Conservation (phyloP, 92 coral and sea anemone species). For the Palythoa grandis region DNA sequence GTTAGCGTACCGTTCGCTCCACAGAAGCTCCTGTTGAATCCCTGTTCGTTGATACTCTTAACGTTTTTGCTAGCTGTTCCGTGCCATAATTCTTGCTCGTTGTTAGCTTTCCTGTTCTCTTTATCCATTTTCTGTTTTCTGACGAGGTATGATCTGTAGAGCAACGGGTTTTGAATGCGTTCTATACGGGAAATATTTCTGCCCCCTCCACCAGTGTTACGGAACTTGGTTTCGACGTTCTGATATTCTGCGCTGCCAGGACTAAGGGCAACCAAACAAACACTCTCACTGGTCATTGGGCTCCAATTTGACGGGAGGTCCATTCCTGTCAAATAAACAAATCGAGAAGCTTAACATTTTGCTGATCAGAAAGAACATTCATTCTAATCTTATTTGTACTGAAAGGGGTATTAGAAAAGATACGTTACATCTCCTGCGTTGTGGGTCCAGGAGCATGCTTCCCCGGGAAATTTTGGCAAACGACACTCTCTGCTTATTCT, state of each 20-base stretch:
- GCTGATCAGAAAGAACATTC: too few relatives aligned
- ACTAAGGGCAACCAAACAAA: constrained; percentile 25
- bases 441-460: too few relatives aligned
- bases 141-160: constrained; percentile 69
- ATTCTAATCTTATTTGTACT: too few relatives aligned
- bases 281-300: constrained; percentile 20
- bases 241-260: constrained; percentile 61
- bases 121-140: constrained; percentile 79
- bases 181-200: constrained; percentile 59
- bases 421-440: too few relatives aligned
- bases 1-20: constrained; percentile 76
- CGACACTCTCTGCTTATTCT: too few relatives aligned
- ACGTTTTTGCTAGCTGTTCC: constrained; percentile 73
- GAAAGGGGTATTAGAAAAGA: too few relatives aligned
- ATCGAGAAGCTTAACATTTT: background rate
- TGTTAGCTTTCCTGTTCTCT: constrained; percentile 65
- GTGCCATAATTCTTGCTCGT: constrained; percentile 79
- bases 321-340: background rate
- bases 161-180: constrained; percentile 83
- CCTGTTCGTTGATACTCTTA: constrained; percentile 63
- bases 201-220: constrained; percentile 36
- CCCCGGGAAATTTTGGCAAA: too few relatives aligned
- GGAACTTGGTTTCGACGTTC: constrained; percentile 46
- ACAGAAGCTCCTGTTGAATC: constrained; percentile 83
- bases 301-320: constrained; percentile 38